Base-by-base conservation (phyloP, 1,140 invertebrate genomes). In the Notospermus geniculatus region DNA sequence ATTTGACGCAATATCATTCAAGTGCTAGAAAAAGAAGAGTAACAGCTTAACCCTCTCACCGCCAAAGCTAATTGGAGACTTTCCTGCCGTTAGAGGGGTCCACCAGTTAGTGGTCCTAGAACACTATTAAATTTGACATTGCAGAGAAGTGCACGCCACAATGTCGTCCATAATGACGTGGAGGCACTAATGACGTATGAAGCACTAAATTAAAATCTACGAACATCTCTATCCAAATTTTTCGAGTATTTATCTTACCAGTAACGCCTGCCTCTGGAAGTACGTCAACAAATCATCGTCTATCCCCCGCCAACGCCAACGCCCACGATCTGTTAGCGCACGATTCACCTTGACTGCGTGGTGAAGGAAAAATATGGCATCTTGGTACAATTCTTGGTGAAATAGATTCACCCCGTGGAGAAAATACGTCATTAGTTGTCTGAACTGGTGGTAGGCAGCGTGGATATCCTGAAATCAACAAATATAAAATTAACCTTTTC, bases 321-420 rank as follows among this genome's bases (percentile, higher is more conserved):
- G 32, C 32, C 53, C 59, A 7, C 39, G 30, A 41, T 60, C 32
- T 17, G 27, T 65, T 19, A 60, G 27, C 22, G 41, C 36, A 2
- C 25, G 4, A 55, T 36, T n/a, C 25, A 27, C n/a, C 36, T 54
- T 54, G 57, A 52, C n/a, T 23, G 71, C 62, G 56, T 76, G 64
- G 32, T 70, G 59, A 50, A 78, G 67, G 62, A 73, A 78, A 11
- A 70, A 62, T 58, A 78, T 54, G 2, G 76, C 68, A 54, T 70
- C 66, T 41, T 66, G 59, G 67, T 67, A 75, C 75, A 67, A 71
- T 65, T 76, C 71, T 32, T 70, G 64, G 50, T 70, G 67, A 60
- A 68, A 78, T 1, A 68, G 64, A 15, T 67, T 45, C 17, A 76
- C 59, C 28, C 73, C 76, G 57, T 62, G 65, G 13, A 71, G 60